These are phyloP conservation scores for Bergia puertoricense DNA, from an alignment of 92 coral and sea anemone genomes.

Conservation along the genomic window DNA sequence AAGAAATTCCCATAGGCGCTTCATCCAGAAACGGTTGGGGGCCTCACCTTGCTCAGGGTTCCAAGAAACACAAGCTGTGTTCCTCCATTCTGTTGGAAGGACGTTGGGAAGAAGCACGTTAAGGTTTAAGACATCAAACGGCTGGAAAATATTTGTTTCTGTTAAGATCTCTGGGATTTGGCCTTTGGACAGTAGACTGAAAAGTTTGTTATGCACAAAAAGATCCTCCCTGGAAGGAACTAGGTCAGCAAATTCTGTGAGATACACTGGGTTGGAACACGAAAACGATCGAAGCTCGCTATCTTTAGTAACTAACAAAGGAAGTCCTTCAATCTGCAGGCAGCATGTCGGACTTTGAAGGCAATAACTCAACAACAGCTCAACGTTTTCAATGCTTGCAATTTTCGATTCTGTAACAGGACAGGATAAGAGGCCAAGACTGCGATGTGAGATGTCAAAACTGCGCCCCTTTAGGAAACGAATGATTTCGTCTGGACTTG, in stretches of 20 bases:
- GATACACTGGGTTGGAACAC: conserved; percentile 29
- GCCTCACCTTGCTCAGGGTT: conserved; percentile 1
- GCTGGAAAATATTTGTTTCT: not conserved
- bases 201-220: conserved; percentile 43
- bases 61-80: conserved; percentile 6
- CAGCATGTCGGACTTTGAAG: conserved; percentile 22
- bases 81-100: conserved; percentile 26
- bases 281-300: conserved; percentile 26
- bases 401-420: conserved; percentile 7
- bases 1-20: conserved; percentile 41
- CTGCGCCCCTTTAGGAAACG: not conserved
- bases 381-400: not conserved
- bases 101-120: conserved; percentile 15
- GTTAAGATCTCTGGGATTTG: not conserved
- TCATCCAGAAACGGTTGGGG: conserved; percentile 5
- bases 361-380: conserved; percentile 40
- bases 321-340: conserved; percentile 42
- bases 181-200: not conserved
- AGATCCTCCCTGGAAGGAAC: conserved; percentile 32
- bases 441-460: not conserved
- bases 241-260: conserved; percentile 44
- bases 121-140: conserved; percentile 9
- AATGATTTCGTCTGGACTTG: conserved; percentile 19
- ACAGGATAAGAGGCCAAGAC: not conserved
- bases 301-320: conserved; percentile 48